Evolutionary conservation across 2,888 invertebrate genomes (phyloP), one percentile per base, ranked within the genome.

Genomic region (Deilephila porcellus): DNA sequence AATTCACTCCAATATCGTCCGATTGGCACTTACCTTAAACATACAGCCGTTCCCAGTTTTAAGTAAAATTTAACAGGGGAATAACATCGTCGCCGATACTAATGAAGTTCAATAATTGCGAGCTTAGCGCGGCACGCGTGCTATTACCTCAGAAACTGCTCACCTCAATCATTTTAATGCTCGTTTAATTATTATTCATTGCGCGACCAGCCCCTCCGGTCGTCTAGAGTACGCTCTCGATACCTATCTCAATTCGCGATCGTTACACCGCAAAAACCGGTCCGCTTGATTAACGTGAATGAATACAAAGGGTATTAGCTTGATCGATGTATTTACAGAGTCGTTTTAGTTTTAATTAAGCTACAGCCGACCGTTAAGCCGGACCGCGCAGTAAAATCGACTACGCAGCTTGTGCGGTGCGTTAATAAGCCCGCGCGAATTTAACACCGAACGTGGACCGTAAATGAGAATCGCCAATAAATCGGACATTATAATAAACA

Each of bases 401-500:
- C 84, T 78, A 81, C 85, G 85, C 84, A 81, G 82, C 83, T 85
- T 87, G 85, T 86, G 85, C 86, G 86, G 83, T 84, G 84, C 86
- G 89, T 86, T 91, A 90, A 92, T 92, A 91, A 90, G 88, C 90
- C 84, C 79, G 83, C 82, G 86, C 82, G 86, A 90, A 88, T 92
- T 90, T 89, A 87, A 89, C 89, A 87, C 85, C 82, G 80, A 83
- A 80, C 85, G 85, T 82, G 82, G 82, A 84, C 88, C 88, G 86
- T 92, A 91, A 93, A 93, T 91, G 91, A 87, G 90, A 91, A 94
- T 92, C 88, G 87, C 89, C 90, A 90, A 92, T 93, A 93, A 94
- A 94, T 93, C 90, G 91, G 88, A 83, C 90, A 91, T 93, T 93
- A 94, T 93, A 93, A 93, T 93, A 90, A 93, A 91, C 91, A 91